Evolutionary conservation across 2,888 invertebrate species (phyloP).

Genomic region (Athripsodes cinereus): DNA sequence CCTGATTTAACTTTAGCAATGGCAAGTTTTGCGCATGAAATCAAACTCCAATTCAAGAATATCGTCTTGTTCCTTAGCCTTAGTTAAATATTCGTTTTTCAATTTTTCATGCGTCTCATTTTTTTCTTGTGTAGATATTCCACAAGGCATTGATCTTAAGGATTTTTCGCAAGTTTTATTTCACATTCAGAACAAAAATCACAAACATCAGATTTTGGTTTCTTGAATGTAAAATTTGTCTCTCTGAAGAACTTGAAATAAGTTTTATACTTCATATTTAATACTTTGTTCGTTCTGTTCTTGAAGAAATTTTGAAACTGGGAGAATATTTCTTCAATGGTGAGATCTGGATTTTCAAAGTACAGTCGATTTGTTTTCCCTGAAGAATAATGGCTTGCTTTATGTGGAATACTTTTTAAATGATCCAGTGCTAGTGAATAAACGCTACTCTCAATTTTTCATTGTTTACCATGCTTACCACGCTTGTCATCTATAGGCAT

Average conservation of each 20-base stretch:
- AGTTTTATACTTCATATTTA: background rate
- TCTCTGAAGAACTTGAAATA: background rate
- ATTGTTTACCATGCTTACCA: background rate
- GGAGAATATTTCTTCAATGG: background rate
- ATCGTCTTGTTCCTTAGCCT: too few species aligned
- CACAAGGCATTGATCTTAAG: background rate
- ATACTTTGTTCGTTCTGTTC: background rate
- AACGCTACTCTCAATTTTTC: background rate
- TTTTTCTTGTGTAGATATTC: too few species aligned
- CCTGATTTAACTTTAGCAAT: too few species aligned
- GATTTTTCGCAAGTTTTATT: background rate
- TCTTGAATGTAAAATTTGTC: background rate
- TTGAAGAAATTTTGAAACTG: background rate
- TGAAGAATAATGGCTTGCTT: background rate
- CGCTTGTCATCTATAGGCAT: background rate
- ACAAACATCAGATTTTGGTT: background rate
- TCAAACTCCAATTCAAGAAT: too few species aligned
- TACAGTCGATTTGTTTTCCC: background rate
- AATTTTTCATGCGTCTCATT: too few species aligned
- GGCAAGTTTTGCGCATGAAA: too few species aligned
- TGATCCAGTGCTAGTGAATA: background rate
- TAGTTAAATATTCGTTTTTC: too few species aligned
- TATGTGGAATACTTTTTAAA: background rate
- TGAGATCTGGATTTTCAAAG: background rate
- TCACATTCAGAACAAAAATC: background rate